A percentile compares a stretch with the other conserved stretches of the same genome.
Conservation (phyloP, 2,888 invertebrate genomes). For the Dione vanillae region DNA sequence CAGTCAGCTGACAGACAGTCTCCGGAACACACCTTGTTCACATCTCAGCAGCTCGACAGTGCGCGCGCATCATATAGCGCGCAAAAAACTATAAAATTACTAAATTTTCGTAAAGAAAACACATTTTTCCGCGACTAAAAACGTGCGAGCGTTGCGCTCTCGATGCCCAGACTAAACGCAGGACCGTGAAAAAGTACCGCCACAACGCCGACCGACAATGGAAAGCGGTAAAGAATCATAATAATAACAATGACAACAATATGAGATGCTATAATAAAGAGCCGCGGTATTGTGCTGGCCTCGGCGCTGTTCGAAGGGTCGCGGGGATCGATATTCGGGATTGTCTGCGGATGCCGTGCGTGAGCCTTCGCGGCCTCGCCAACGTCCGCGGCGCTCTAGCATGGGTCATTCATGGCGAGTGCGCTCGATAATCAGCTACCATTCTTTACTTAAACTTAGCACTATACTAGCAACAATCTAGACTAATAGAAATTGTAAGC, state of each 20-base stretch:
- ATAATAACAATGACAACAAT: conserved; percentile 85
- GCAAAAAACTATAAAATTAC: conserved; percentile 63
- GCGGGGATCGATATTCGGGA: conserved; percentile 82
- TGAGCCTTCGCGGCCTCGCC: conserved; percentile 68
- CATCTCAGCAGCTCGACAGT: conserved; percentile 51
- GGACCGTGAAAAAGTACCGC: conserved; percentile 84
- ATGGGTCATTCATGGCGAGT: conserved; percentile 64
- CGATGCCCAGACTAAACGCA: conserved; percentile 83
- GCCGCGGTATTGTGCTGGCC: conserved; percentile 82
- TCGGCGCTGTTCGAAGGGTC: conserved; percentile 81
- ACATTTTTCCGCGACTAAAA: conserved; percentile 79
- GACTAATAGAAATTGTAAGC: not conserved
- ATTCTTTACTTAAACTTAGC: conserved; percentile 47
- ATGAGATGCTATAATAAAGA: conserved; percentile 85
- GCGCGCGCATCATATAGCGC: conserved; percentile 70
- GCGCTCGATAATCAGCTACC: conserved; percentile 70
- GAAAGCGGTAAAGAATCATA: conserved; percentile 85
- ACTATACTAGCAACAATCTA: conserved; percentile 10
- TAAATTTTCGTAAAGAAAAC: conserved; percentile 78
- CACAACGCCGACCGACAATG: conserved; percentile 84
- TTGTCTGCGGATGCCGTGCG: conserved; percentile 80
- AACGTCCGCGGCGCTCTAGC: conserved; percentile 51
- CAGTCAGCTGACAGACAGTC: conserved; percentile 53
- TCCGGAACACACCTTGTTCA: conserved; percentile 42
- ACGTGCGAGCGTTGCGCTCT: conserved; percentile 83